phyloP scores from a whole-genome alignment of 1,140 invertebrate species.

The Drosophila arizonae region DNA sequence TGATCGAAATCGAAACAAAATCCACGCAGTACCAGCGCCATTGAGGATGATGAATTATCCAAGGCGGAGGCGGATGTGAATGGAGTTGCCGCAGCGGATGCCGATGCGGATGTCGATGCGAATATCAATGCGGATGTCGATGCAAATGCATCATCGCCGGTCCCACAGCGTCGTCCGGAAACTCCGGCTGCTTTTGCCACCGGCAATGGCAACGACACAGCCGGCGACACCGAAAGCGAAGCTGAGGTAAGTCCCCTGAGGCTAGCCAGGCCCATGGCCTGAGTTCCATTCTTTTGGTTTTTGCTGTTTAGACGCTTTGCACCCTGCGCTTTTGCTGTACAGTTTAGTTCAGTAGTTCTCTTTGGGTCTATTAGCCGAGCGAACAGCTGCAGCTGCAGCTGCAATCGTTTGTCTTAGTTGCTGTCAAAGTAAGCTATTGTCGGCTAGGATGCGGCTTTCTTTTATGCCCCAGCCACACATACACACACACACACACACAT shows the following conservation, averaged over 20 bases:
- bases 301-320: slow-evolving; percentile 31
- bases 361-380: neutral
- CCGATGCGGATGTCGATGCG: slow-evolving; percentile 13
- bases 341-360: slow-evolving; percentile 1
- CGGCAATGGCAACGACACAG: slow-evolving; percentile 24
- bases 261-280: neutral
- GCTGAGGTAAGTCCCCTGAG: slow-evolving; percentile 53
- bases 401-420: slow-evolving; percentile 12
- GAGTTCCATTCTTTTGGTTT: neutral
- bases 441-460: slow-evolving; percentile 60
- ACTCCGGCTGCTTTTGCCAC: slow-evolving; percentile 50
- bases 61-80: slow-evolving; percentile 52
- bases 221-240: slow-evolving; percentile 48
- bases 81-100: slow-evolving; percentile 13
- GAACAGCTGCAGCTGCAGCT: slow-evolving; percentile 17
- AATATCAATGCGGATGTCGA: slow-evolving; percentile 25
- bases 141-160: slow-evolving; percentile 31
- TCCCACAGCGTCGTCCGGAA: slow-evolving; percentile 55
- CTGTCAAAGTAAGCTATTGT: slow-evolving; percentile 82
- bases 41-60: slow-evolving; percentile 69
- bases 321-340: slow-evolving; percentile 47
- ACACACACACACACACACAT: slow-evolving; percentile 13
- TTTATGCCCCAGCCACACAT: slow-evolving; percentile 10
- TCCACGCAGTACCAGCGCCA: slow-evolving; percentile 62
- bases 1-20: slow-evolving; percentile 35